These are phyloP conservation scores for Reticulitermes speratus DNA, from an alignment of 1,140 invertebrate genomes.

Conservation along the genomic window DNA sequence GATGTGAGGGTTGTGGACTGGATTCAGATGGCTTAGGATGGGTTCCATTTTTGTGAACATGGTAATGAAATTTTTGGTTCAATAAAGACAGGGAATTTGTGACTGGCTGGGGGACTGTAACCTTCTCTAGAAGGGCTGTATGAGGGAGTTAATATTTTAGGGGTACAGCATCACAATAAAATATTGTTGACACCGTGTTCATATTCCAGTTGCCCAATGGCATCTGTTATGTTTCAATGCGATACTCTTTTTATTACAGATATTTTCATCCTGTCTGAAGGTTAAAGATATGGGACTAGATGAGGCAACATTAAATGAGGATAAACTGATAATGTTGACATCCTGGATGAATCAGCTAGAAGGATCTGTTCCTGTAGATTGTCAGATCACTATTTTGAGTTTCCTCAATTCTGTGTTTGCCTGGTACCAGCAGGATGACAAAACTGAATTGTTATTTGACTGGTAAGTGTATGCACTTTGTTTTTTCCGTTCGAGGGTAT, in stretches of 20 bases:
- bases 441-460: not conserved
- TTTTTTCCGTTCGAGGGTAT: slow-evolving; percentile 30
- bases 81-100: too few species aligned
- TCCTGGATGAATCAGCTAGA: not conserved
- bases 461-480: slow-evolving; percentile 38
- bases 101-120: too few species aligned
- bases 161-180: too few species aligned
- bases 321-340: not conserved
- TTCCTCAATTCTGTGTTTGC: not conserved
- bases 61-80: too few species aligned
- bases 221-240: too few species aligned
- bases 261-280: not conserved
- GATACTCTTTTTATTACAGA: not conserved
- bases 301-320: not conserved
- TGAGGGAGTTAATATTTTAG: too few species aligned
- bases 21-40: too few species aligned
- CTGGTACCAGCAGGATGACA: not conserved
- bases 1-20: too few species aligned
- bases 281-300: not conserved
- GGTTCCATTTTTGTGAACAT: too few species aligned
- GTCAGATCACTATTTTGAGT: not conserved
- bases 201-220: too few species aligned
- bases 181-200: too few species aligned
- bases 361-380: not conserved
- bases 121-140: too few species aligned